phyloP scores from a whole-genome alignment of 2,797 vertebrate species.

The Malurus splendens region DNA sequence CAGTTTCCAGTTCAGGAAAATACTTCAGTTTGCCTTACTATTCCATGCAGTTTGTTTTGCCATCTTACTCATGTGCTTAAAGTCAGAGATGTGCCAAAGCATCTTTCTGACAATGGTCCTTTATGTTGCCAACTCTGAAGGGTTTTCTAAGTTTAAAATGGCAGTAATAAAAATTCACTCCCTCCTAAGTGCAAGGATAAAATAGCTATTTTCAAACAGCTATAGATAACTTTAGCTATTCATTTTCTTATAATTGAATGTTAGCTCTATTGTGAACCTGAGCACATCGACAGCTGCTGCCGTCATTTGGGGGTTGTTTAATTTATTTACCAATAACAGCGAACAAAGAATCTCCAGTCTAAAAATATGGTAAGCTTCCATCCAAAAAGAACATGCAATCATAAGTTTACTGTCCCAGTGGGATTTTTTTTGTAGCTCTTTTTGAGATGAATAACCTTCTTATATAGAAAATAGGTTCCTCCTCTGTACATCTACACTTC shows the following conservation, averaged over 20 bases:
- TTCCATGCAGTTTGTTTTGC: neutral
- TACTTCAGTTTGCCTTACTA: neutral
- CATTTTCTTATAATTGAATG: conserved; percentile 37
- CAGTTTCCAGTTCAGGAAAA: neutral
- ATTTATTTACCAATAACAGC: conserved; percentile 49
- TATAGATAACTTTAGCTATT: conserved; percentile 31
- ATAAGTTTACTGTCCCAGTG: conserved; percentile 12
- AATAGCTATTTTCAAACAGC: conserved; percentile 41
- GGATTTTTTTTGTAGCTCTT: conserved; percentile 12
- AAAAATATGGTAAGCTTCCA: conserved; percentile 21
- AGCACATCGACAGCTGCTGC: conserved; percentile 36
- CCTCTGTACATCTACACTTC: neutral
- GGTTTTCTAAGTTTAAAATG: conserved; percentile 22
- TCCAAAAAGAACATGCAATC: conserved; percentile 19
- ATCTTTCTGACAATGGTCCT: conserved; percentile 6
- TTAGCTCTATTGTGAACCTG: conserved; percentile 27
- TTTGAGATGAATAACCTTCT: neutral
- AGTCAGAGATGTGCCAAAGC: conserved; percentile 1
- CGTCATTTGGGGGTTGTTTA: neutral
- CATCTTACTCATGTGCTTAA: neutral
- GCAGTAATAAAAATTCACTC: neutral
- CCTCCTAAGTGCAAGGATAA: neutral
- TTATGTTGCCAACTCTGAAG: neutral
- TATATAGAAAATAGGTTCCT: conserved; percentile 1
- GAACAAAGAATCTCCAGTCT: conserved; percentile 35